phyloP scores from a whole-genome alignment of 2,797 vertebrate species.

The Calcarius lapponicus region DNA sequence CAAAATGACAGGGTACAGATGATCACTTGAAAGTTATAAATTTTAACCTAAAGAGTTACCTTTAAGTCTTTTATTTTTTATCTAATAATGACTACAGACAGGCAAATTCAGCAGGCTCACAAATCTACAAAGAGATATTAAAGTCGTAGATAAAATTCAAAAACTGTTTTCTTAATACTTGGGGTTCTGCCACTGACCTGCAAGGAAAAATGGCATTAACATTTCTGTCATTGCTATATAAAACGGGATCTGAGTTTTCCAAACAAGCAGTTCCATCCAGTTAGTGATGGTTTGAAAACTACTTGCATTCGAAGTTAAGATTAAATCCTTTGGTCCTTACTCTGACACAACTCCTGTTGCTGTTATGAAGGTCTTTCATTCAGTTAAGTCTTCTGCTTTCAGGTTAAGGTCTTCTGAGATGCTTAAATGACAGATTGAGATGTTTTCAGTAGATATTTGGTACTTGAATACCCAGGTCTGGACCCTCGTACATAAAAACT shows the following conservation, averaged over 20 bases:
- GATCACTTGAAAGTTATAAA: slow-evolving; percentile 63
- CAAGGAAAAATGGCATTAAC: neutral
- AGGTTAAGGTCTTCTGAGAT: neutral
- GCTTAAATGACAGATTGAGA: neutral
- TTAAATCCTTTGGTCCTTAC: neutral
- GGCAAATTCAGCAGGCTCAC: slow-evolving; percentile 30
- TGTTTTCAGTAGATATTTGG: neutral
- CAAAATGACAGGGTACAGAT: slow-evolving; percentile 67
- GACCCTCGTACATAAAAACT: neutral
- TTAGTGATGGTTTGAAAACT: neutral
- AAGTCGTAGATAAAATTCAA: neutral
- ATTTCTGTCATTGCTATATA: neutral
- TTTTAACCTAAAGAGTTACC: slow-evolving; percentile 61
- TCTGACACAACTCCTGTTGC: neutral
- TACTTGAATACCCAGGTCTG: neutral
- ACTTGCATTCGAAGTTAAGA: neutral
- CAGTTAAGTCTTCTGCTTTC: neutral
- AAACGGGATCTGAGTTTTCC: neutral
- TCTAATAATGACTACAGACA: slow-evolving; percentile 54
- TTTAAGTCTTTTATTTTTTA: slow-evolving; percentile 26
- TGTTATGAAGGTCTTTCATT: neutral
- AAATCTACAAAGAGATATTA: neutral
- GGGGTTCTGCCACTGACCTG: neutral
- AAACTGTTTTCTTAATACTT: neutral
- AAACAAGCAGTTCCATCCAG: neutral